Conservation (phyloP, 2,797 vertebrate species). For the Protonibea diacanthus region DNA sequence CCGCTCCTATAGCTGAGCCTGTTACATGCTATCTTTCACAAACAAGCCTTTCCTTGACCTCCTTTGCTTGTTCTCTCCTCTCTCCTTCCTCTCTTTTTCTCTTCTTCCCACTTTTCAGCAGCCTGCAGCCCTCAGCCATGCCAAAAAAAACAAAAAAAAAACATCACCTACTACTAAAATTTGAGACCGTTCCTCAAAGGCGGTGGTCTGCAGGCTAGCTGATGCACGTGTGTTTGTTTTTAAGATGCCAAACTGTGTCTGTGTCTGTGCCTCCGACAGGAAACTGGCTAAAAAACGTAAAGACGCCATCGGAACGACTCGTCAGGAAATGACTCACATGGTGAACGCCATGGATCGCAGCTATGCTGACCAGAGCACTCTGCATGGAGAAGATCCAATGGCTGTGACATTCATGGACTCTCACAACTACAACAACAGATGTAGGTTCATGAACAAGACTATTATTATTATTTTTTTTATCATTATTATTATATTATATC, state of each 20-base stretch:
- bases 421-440: conserved; percentile 97
- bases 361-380: conserved; percentile 97
- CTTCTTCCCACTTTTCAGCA: conserved; percentile 43
- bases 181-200: background rate
- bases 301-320: conserved; percentile 94
- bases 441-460: conserved; percentile 86
- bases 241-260: conserved; percentile 47
- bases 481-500: background rate
- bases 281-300: conserved; percentile 99
- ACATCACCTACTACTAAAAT: background rate
- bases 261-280: conserved; percentile 81
- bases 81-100: conserved; percentile 47
- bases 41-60: conserved; percentile 56
- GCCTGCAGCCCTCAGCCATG: conserved; percentile 58
- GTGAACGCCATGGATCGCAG: conserved; percentile 99
- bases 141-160: background rate
- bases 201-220: conserved; percentile 63
- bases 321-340: conserved; percentile 99
- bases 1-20: conserved; percentile 56
- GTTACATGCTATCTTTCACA: conserved; percentile 59
- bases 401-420: conserved; percentile 99
- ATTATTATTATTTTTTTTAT: background rate
- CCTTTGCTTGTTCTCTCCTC: conserved; percentile 71
- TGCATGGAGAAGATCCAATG: conserved; percentile 96
- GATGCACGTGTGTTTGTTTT: conserved; percentile 9